Evolutionary conservation across 2,888 invertebrate species (phyloP), one percentile per base, ranked within the genome.

Genomic region (Chrysolina oricalcia): DNA sequence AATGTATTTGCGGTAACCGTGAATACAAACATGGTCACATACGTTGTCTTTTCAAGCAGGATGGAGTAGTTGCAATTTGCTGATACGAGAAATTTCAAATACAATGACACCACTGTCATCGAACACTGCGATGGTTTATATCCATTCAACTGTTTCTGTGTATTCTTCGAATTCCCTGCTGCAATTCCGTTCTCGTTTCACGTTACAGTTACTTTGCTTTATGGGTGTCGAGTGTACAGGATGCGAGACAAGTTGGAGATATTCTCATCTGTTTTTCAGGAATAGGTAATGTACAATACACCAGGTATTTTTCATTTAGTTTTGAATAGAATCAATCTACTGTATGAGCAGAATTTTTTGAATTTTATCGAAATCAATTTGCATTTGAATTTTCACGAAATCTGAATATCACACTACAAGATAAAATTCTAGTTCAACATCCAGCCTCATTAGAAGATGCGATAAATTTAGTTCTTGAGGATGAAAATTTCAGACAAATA

Each of bases 21-120:
- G 19, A 21, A 4, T 53, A 13, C 21, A 53, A 5, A 53, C 53
- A 21, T 21, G 5, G 19, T 3, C 11, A 53, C 19, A 11, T 5
- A 21, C 13, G 21, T 53, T 19, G 9, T 6, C 21, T 21, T 21
- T 53, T 19, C 53, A 53, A 21, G 35, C 4, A 35, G 53, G 21
- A 19, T 23, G 35, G 15, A 59, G 59, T 53, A 53, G 65, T 66
- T 70, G 59, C 27, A 62, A 53, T 27, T 62, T 56, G 74, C 73
- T 70, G 70, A 74, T 70, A 74, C 59, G 23, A 19, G 63, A 64
- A 41, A 72, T 59, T 72, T 70, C 73, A 53, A 72, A 74, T 65
- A 74, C 74, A 77, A 77, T 74, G 74, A 69, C 72, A 74, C 72
- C 74, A 74, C 74, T 77, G 76, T 77, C 76, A 76, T 74, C 74